Evolutionary conservation across 2,888 invertebrate species (phyloP).

Genomic region (Polydesmus complanatus): DNA sequence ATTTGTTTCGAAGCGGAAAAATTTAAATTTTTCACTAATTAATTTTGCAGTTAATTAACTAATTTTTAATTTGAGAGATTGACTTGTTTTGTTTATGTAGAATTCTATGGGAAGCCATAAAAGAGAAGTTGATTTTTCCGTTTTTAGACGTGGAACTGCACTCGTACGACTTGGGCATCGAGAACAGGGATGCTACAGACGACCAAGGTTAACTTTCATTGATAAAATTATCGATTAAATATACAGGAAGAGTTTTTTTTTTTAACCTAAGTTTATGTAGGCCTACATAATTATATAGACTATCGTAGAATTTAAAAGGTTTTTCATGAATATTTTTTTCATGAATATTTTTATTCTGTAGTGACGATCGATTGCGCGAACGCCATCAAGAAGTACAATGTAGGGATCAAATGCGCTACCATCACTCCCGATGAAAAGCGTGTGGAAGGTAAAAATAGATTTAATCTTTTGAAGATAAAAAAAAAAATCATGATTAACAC

Average conservation of each 20-base stretch:
- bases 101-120: constrained; percentile 96
- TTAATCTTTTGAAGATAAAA: not conserved
- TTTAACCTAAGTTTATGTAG: too few species aligned
- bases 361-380: constrained; percentile 94
- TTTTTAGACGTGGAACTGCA: constrained; percentile 90
- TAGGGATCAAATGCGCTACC: constrained; percentile 95
- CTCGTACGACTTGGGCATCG: constrained; percentile 86
- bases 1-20: not conserved
- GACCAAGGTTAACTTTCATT: constrained; percentile 49
- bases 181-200: constrained; percentile 81
- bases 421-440: constrained; percentile 96
- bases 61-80: too few species aligned
- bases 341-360: constrained; percentile 10
- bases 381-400: constrained; percentile 91
- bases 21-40: not conserved
- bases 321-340: too few species aligned
- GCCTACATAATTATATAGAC: too few species aligned
- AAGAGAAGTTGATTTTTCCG: constrained; percentile 89
- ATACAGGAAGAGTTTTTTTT: too few species aligned
- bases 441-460: constrained; percentile 46
- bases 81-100: constrained; percentile 34
- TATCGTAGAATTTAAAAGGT: too few species aligned
- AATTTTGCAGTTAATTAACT: too few species aligned
- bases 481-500: too few species aligned
- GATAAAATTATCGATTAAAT: not conserved